Evolutionary conservation across 2,888 invertebrate species (phyloP).

Genomic region (Tricholauxania praeusta): DNA sequence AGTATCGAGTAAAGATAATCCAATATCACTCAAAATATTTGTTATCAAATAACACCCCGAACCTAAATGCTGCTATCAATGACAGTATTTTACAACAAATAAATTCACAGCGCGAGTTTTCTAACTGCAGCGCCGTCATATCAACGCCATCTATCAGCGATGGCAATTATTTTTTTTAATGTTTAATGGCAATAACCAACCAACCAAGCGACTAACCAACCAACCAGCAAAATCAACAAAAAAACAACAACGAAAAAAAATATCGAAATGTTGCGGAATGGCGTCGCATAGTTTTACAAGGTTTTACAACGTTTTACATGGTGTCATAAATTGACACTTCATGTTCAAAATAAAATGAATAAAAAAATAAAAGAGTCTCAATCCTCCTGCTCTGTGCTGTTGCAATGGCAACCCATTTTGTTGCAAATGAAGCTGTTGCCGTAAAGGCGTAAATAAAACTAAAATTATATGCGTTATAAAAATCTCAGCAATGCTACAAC

Average conservation of each 20-base stretch:
- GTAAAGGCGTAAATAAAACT: conserved; percentile 5
- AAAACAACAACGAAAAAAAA: not conserved
- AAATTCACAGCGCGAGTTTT: conserved; percentile 41
- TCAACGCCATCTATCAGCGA: conserved; percentile 55
- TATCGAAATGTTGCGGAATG: conserved; percentile 8
- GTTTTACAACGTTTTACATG: not conserved
- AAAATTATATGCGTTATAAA: not conserved
- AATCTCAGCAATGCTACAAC: not conserved
- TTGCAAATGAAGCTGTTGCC: not conserved
- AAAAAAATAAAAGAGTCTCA: too few species aligned
- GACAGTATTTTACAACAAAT: conserved; percentile 23
- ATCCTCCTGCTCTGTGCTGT: not conserved
- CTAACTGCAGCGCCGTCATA: conserved; percentile 38
- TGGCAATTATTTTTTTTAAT: conserved; percentile 46
- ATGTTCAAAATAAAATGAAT: not conserved
- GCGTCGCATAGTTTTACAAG: conserved; percentile 6
- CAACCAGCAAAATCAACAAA: not conserved
- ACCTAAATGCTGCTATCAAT: too few species aligned
- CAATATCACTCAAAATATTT: too few species aligned
- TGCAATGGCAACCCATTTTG: conserved; percentile 13
- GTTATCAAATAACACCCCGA: too few species aligned
- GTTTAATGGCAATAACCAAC: conserved; percentile 40
- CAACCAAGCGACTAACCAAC: too few species aligned
- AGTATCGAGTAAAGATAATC: too few species aligned
- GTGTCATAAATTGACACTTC: not conserved